phyloP scores from a whole-genome alignment of 2,888 invertebrate species.

The Napeogenes inachia region DNA sequence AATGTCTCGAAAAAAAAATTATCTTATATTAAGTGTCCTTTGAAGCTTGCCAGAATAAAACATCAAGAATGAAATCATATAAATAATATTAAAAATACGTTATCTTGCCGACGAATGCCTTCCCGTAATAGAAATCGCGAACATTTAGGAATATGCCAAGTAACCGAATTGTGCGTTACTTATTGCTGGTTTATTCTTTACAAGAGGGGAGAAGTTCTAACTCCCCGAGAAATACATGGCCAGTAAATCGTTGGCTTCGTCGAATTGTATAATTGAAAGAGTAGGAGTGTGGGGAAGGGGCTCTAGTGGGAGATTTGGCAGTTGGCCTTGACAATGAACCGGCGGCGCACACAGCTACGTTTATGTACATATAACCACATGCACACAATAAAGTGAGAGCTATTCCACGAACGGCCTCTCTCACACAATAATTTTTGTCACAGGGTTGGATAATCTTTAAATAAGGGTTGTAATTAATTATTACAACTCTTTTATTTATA shows the following conservation, averaged over 20 bases:
- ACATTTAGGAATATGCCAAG: conserved; percentile 28
- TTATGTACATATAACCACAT: conserved; percentile 49
- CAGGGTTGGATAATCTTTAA: conserved; percentile 29
- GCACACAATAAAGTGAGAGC: conserved; percentile 51
- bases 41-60: no score
- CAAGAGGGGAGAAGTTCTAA: conserved; percentile 36
- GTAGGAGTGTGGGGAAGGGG: conserved; percentile 44
- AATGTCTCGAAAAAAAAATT: no score
- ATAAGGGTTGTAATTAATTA: not conserved
- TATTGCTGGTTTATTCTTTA: conserved; percentile 48
- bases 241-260: conserved; percentile 51
- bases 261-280: conserved; percentile 61
- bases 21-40: no score
- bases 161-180: conserved; percentile 34
- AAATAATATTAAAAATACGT: conserved; percentile 25
- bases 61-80: no score
- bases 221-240: conserved; percentile 46
- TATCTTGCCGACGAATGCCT: conserved; percentile 21
- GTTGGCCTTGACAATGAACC: conserved; percentile 77
- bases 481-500: no score
- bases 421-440: conserved; percentile 56
- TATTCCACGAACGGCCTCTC: conserved; percentile 71
- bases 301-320: conserved; percentile 71
- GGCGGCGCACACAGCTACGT: conserved; percentile 63
- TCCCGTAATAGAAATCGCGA: conserved; percentile 39